Evolutionary conservation across 1,140 invertebrate genomes (phyloP), one percentile per base, ranked within the genome.

Genomic region (Dysdera silvatica): DNA sequence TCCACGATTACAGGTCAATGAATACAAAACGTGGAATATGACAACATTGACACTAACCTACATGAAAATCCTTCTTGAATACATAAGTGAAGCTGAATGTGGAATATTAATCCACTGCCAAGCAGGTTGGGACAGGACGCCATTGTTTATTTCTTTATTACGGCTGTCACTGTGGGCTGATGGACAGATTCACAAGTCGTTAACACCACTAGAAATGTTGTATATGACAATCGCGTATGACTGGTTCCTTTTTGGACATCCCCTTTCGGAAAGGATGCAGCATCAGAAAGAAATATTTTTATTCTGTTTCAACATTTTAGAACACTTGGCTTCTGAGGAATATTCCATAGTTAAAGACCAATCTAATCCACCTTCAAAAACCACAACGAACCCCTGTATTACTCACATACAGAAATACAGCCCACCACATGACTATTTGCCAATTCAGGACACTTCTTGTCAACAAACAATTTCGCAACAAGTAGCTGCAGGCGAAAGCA

Each of bases 41-140:
- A 78, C 87, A 10, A 77, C 77, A 61, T 78, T 91, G 8, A 91
- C 88, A 31, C 83, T 88, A 73, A 90, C 89, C 73, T 91, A 91
- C 74, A 72, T 91, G 71, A 84, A 84, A 70, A 79, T 89, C 18
- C 78, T 88, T 59, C 73, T 91, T 35, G 81, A 81, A 67, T 85
- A 87, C 70, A 75, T 90, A 45, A 82, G 79, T 67, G 82, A 87
- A 70, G 82, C 75, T 74, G 69, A 26, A n/a, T 64, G 33, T 53
- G 86, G 87, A n/a, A 71, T 90, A 59, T 72, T 91, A 20, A 82
- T 91, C 33, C 89, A 91, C 72, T 91, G 88, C 76, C 91, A 91
- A 67, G 89, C 87, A 68, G 85, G 88, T 12, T 91, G 88, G 88
- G 88, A 91, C 76, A 78, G 88, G 28, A 91, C 88, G 3, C 88